Evolutionary conservation across 2,113 vertebrate genomes (phyloP), one percentile per base, ranked within the genome.

Genomic region (Cyprinus carpio): DNA sequence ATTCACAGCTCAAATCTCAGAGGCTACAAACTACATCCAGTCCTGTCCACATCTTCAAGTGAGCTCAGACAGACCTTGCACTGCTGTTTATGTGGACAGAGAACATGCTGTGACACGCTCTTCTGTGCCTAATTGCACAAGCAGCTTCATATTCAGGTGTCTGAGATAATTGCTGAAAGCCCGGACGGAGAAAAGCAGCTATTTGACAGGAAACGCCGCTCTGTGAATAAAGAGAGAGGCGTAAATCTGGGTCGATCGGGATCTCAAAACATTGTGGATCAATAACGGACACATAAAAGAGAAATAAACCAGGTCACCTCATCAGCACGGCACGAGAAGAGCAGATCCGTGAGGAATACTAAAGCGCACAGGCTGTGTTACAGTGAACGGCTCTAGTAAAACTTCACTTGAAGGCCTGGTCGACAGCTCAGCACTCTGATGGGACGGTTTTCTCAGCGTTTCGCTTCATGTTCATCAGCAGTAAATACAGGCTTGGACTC

Each of bases 211-310:
- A 83, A 74, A 40, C 13, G 29, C 13, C 18, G 23, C 27, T 31
- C 58, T 81, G 78, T 64, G 78, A 81, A 81, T 43, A 18, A 81
- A 81, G 58, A 80, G 56, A 81, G 4, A 81, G 37, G 27, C 15
- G n/a, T 29, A 81, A 46, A 81, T 81, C 23, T 81, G 58, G n/a
- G 40, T 82, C 62, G 79, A 85, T 87, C 31, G 27, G 11, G 71
- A 87, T 43, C 79, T 85, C 81, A 72, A 76, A 75, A 74, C 84
- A 82, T 46, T 60, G 64, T 56, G 64, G 25, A 83, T 87, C 87
- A 77, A 82, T 85, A 85, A 49, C 12, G 31, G 60, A 12, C 43
- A 83, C 65, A 85, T 74, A 76, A 83, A 85, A 69, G 31, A 82
- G 72, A 88, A 46, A 64, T 80, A 64, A 46, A 65, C 29, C 78